Conservation (phyloP, 2,113 vertebrate species). For the Ceyx margarethae region DNA sequence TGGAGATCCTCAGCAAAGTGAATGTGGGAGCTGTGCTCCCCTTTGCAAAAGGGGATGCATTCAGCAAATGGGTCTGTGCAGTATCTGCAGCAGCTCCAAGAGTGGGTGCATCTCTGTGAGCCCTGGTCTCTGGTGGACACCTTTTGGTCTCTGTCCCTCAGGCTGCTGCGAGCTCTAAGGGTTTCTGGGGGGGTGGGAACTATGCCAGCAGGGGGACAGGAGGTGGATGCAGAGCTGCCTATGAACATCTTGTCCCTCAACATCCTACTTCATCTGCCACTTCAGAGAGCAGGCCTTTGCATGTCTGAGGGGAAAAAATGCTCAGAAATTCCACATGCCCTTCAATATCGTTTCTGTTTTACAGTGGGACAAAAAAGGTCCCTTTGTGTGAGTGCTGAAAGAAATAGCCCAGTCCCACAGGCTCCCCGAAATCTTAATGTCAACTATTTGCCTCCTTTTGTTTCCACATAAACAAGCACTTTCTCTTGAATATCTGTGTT, state of each 20-base stretch:
- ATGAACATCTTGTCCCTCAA: constrained; percentile 4
- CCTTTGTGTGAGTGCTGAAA: constrained; percentile 62
- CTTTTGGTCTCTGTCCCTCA: neutral
- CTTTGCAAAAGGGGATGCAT: neutral
- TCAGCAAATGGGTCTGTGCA: neutral
- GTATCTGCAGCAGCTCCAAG: neutral
- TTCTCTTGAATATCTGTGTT: neutral
- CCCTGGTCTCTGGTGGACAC: neutral
- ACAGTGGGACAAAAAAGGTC: constrained; percentile 44
- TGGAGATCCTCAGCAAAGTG: neutral
- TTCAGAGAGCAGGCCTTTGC: neutral
- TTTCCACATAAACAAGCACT: constrained; percentile 59
- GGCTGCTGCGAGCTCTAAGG: neutral
- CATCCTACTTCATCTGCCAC: neutral
- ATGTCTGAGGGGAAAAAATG: constrained; percentile 33
- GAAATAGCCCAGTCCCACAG: constrained; percentile 52
- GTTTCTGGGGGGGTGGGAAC: fast-evolving
- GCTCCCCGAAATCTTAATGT: constrained; percentile 68
- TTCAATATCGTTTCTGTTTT: constrained; percentile 65
- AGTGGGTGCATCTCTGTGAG: fast-evolving
- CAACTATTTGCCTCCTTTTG: constrained; percentile 70
- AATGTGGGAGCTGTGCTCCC: neutral
- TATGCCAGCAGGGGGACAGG: neutral
- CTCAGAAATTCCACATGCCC: constrained; percentile 14
- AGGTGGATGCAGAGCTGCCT: neutral